phyloP scores from a whole-genome alignment of 1,140 invertebrate species.

The Pseudomyrmex gracilis region DNA sequence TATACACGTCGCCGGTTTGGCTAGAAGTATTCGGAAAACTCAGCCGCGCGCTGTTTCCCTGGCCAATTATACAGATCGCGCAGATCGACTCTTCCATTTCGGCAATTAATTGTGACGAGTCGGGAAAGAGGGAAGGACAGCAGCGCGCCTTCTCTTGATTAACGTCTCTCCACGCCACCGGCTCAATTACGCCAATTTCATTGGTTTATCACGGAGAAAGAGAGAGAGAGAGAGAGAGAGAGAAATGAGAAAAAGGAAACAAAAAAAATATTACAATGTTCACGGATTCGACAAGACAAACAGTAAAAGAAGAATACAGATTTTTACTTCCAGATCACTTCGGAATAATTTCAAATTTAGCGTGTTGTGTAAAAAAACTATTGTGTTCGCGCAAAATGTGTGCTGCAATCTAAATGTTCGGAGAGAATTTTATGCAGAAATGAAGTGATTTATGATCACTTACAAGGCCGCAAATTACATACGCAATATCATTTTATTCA shows the following conservation, averaged over 20 bases:
- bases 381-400: no score
- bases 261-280: constrained; percentile 52
- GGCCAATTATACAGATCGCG: constrained; percentile 58
- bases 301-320: no score
- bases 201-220: constrained; percentile 5
- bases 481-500: no score
- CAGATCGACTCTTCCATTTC: constrained; percentile 59
- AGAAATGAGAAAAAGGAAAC: constrained; percentile 16
- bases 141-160: constrained; percentile 37
- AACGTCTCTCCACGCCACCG: constrained; percentile 18
- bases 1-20: constrained; percentile 57
- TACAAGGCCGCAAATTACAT: no score
- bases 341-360: no score
- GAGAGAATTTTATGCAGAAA: no score
- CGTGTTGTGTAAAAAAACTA: no score
- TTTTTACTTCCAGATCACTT: no score
- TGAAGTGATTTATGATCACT: no score
- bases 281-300: no score
- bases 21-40: constrained; percentile 50
- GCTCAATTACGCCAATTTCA: constrained; percentile 35
- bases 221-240: constrained; percentile 10
- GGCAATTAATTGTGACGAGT: constrained; percentile 51
- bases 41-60: constrained; percentile 2
- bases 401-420: no score
- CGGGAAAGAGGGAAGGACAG: constrained; percentile 25